Base-by-base conservation (phyloP, 2,888 invertebrate species). In the Meliscaeva auricollis region DNA sequence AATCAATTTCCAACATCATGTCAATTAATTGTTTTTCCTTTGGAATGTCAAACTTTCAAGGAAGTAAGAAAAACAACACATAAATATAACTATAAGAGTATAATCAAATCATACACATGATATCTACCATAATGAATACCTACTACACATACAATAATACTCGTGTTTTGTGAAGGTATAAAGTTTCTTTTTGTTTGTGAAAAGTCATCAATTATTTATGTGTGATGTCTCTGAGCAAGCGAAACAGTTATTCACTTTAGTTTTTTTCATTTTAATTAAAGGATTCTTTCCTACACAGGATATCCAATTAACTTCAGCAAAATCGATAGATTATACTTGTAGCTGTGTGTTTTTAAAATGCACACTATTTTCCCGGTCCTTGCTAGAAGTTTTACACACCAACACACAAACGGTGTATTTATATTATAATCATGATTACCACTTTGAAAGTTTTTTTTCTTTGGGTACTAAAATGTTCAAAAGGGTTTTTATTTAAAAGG, bases 181-280 rank as follows among this genome's bases (percentile, higher is more conserved):
- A 38, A 38, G 58, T 38, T 58, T 38, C 13, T 20, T 38, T 58
- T 38, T 58, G 58, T 58, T 58, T 20, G 7, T 64, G 17, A 44
- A 64, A 48, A 66, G 50, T 66, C 66, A 66, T 66, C 50, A 66
- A 66, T 66, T 66, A 66, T 66, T 66, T 66, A 66, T 66, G 9
- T 66, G 66, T 66, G 66, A 50, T 50, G 66, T 66, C 50, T 66
- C 46, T 50, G 50, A 35, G 17, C 48, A 46, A 50, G 17, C 48
- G 48, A 50, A 66, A 50, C 48, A 66, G 50, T 48, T 64, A 32
- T 64, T 64, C 64, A 64, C 30, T 46, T 26, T 46, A 30, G 6
- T 15, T 17, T 46, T 17, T 13, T 38, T 6, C 38, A 13, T 38
- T 60, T 58, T 60, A 48, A 73, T 73, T 58, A 73, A 62, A 62